These are phyloP conservation scores for Diplodus puntazzo DNA, from an alignment of 2,797 vertebrate genomes.

Conservation along the genomic window DNA sequence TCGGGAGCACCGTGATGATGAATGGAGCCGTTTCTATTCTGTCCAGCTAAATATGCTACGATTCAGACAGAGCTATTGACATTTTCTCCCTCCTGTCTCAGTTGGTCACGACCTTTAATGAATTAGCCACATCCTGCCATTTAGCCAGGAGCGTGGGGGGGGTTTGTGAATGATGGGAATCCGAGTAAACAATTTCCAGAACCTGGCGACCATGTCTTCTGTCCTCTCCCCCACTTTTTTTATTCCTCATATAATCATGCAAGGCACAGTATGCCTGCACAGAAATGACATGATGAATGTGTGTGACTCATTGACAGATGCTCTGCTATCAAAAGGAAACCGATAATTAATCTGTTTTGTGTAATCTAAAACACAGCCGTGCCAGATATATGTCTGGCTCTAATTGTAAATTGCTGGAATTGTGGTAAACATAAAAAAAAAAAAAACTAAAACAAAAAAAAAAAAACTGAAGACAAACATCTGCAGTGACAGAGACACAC, in stretches of 20 bases:
- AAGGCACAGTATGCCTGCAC: background rate
- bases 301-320: conserved; percentile 17
- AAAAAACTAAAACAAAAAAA: no score
- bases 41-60: conserved; percentile 5
- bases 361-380: conserved; percentile 14
- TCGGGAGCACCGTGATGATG: background rate
- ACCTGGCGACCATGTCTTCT: conserved; percentile 14
- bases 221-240: background rate
- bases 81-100: conserved; percentile 32
- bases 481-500: conserved; percentile 47
- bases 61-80: conserved; percentile 45
- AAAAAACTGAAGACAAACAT: conserved; percentile 48
- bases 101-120: conserved; percentile 42
- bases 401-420: conserved; percentile 23
- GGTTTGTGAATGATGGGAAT: conserved; percentile 48
- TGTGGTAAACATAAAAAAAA: conserved; percentile 48
- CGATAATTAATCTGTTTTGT: conserved; percentile 3
- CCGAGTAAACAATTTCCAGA: conserved; percentile 19
- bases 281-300: background rate
- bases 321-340: background rate
- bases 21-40: background rate
- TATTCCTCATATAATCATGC: background rate
- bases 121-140: conserved; percentile 54
- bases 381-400: conserved; percentile 9
- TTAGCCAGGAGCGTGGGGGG: conserved; percentile 1